phyloP scores from a whole-genome alignment of 2,888 invertebrate species.

The Plagiodera versicolora region DNA sequence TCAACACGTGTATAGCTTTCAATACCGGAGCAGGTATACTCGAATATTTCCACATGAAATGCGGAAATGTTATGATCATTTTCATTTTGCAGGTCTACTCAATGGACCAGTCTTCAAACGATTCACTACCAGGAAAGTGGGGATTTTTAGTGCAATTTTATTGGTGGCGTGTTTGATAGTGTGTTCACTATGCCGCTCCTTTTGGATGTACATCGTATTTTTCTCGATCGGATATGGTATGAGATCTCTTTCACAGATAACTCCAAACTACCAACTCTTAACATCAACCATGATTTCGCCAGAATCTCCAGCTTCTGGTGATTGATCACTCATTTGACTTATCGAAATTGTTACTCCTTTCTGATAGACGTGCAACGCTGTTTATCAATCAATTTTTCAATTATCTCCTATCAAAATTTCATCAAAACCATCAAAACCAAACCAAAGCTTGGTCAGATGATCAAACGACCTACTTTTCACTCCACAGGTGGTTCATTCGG shows the following conservation, averaged over 20 bases:
- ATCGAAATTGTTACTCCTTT: no score
- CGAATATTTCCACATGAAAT: not conserved
- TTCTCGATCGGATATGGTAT: constrained; percentile 72
- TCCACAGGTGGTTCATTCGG: constrained; percentile 65
- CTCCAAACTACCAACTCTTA: no score
- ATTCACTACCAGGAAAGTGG: constrained; percentile 69
- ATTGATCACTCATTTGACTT: no score
- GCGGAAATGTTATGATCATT: not conserved
- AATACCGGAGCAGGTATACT: constrained; percentile 69
- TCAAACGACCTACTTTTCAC: not conserved
- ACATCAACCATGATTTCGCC: no score
- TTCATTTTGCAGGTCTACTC: constrained; percentile 61
- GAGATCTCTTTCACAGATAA: constrained; percentile 23
- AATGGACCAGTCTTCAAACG: constrained; percentile 72
- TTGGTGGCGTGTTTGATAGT: constrained; percentile 63
- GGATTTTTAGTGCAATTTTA: constrained; percentile 63
- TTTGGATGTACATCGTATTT: constrained; percentile 64
- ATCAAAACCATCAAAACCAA: no score
- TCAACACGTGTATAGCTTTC: constrained; percentile 71
- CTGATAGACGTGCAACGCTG: no score
- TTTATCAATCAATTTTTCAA: no score
- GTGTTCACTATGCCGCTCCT: constrained; percentile 65
- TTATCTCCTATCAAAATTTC: no score
- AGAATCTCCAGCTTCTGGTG: no score
- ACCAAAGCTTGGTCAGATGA: no score